Conservation (phyloP, 2,888 invertebrate genomes). For the Lithophane socia region DNA sequence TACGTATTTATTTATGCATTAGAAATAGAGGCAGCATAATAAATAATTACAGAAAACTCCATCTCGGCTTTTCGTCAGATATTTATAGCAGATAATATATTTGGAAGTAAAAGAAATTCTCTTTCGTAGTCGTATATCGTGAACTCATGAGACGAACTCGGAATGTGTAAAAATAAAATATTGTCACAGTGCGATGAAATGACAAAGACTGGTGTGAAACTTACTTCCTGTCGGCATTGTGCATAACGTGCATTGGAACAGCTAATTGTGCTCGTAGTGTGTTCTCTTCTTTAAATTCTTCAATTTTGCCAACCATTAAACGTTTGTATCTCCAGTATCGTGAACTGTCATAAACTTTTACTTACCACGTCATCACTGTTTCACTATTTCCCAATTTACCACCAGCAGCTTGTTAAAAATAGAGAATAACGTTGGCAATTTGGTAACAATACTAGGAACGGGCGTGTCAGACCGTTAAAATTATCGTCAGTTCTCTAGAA, state of each 20-base stretch:
- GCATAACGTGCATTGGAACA: slow-evolving; percentile 42
- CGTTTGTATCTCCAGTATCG: slow-evolving; percentile 1
- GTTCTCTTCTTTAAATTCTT: slow-evolving; percentile 51
- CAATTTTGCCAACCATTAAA: slow-evolving; percentile 30
- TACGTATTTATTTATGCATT: background rate
- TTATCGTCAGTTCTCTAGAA: slow-evolving; percentile 75
- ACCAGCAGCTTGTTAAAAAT: slow-evolving; percentile 42
- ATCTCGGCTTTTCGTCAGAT: background rate
- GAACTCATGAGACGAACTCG: slow-evolving; percentile 25
- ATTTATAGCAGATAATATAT: slow-evolving; percentile 16
- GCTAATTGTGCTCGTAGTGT: slow-evolving; percentile 49
- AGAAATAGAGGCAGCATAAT: slow-evolving; percentile 9
- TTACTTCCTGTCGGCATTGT: slow-evolving; percentile 59
- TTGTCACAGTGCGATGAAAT: slow-evolving; percentile 49
- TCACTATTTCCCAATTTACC: slow-evolving; percentile 8
- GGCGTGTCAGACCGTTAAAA: slow-evolving; percentile 75
- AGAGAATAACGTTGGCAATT: slow-evolving; percentile 58
- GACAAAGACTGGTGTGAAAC: slow-evolving; percentile 56
- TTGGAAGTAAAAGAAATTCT: slow-evolving; percentile 7
- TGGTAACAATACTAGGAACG: slow-evolving; percentile 67
- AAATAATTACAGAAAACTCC: slow-evolving; percentile 5
- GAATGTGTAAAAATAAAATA: slow-evolving; percentile 58
- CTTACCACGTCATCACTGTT: slow-evolving; percentile 10
- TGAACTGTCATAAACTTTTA: slow-evolving; percentile 1
- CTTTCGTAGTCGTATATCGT: slow-evolving; percentile 7